Evolutionary conservation across 2,888 invertebrate species (phyloP), one percentile per base, ranked within the genome.

Genomic region (Zonitis immaculata): DNA sequence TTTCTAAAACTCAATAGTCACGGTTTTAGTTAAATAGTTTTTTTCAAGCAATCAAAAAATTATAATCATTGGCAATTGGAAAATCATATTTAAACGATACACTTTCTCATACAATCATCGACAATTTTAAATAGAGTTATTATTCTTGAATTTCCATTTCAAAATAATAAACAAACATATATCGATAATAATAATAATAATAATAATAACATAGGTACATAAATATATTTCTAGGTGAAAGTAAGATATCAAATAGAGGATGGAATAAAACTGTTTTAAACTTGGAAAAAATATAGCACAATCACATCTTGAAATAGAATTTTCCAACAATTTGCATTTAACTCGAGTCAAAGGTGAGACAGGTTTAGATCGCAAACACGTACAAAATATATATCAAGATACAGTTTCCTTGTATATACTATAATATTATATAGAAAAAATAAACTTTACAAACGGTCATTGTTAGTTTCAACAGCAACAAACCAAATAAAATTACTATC

Each of bases 331-430:
- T 44, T 44, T 25, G 27, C 44, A 27, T 27, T 27, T 25, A 16
- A 27, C 26, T 27, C 12, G 12, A 49, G 49, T 49, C 49, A 54
- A 54, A 52, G 52, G 52, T 52, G 25, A 52, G 48, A 39, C 48
- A 32, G 35, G 52, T 26, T 48, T 52, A 44, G 52, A 44, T 44
- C 47, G 47, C 44, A 44, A 30, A 51, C 39, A 51, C 43, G 25
- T 14, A 52, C 22, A 7, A 52, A 48, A 22, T 48, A 49, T 39
- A 39, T 48, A 52, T 52, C 52, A 52, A 52, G 52, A 52, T 52
- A 39, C 39, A 39, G 39, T 39, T 39, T 39, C 39, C 20, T 39
- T 11, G 39, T 39, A 20, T 18, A 18, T 39, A 20, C 11, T 20
- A 22, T 16, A 8, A 14, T 32, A 32, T 14, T 32, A 14, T 32